Evolutionary conservation across 2,888 invertebrate genomes (phyloP).

Genomic region (Buathra laborator): DNA sequence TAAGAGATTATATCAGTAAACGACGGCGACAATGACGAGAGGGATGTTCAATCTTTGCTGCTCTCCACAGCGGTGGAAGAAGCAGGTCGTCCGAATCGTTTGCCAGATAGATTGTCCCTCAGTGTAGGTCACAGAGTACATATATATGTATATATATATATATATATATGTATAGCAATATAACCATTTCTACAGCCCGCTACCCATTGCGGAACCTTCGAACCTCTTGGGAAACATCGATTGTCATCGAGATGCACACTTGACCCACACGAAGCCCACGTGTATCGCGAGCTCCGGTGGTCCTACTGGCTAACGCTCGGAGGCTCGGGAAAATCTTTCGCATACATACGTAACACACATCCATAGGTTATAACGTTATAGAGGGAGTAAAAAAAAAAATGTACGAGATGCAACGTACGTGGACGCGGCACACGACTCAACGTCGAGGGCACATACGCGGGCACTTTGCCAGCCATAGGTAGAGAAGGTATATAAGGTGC

Average conservation of each 20-base stretch:
- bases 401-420: constrained; percentile 42
- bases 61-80: constrained; percentile 28
- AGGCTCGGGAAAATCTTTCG: constrained; percentile 16
- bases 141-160: neutral
- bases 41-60: constrained; percentile 42
- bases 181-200: neutral
- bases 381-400: constrained; percentile 17
- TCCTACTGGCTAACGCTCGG: constrained; percentile 26
- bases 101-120: constrained; percentile 45
- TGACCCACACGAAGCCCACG: constrained; percentile 75
- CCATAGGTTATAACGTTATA: neutral
- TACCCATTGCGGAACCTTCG: constrained; percentile 60
- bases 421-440: constrained; percentile 23
- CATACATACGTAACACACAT: neutral
- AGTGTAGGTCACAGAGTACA: constrained; percentile 54
- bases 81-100: constrained; percentile 60
- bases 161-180: neutral
- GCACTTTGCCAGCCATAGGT: constrained; percentile 52
- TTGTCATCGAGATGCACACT: constrained; percentile 76
- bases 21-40: constrained; percentile 35
- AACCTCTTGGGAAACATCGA: constrained; percentile 64
- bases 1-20: constrained; percentile 4
- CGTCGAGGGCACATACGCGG: constrained; percentile 57
- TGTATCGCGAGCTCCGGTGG: constrained; percentile 43
- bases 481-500: constrained; percentile 44